Base-by-base conservation (phyloP, 2,113 vertebrate genomes). In the Pelusios castaneus region DNA sequence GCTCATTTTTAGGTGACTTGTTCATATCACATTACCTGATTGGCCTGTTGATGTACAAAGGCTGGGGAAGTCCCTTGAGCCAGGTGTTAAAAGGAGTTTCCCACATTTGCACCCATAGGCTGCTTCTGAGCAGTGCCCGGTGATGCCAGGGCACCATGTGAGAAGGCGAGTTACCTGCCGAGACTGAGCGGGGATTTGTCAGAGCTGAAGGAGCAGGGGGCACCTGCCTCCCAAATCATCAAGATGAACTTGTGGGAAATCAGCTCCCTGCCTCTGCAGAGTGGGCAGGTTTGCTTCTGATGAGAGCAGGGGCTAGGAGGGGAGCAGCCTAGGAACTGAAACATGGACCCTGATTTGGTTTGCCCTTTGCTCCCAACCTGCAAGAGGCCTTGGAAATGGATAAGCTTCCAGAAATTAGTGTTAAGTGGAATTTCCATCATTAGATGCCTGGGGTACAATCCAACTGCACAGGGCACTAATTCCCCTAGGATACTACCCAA, bases 231-330 rank as follows among this genome's bases (percentile, higher is more conserved):
- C 91, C 70, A 96, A 95, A 95, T 84, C 87, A 79, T 84, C 51
- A 79, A 49, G 47, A 60, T 54, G n/a, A 88, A 91, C 93, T 1
- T 56, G 82, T 91, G 94, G 92, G 92, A 97, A 96, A 95, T 96
- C 94, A 97, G 47, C 82, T 95, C 82, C 73, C 77, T 94, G 86
- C 94, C 95, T 96, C 92, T 77, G 77, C 54, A 73, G 45, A 84
- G 90, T 54, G 90, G 86, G 78, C 22, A 47, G 9, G 29, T 86
- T 83, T 92, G 89, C 56, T 83, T 87, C 82, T 82, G 63, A 70
- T 49, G 29, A 75, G 63, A 41, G 45, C 2, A 3, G 12, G 24
- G 22, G 13, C 82, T 27, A 83, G 82, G 13, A 27, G 27, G 5
- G 49, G 34, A 58, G 4, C 47, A 29, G 24, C 4, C 34, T 60